phyloP scores from a whole-genome alignment of 2,113 vertebrate genomes.

The Nothobranchius furzeri region DNA sequence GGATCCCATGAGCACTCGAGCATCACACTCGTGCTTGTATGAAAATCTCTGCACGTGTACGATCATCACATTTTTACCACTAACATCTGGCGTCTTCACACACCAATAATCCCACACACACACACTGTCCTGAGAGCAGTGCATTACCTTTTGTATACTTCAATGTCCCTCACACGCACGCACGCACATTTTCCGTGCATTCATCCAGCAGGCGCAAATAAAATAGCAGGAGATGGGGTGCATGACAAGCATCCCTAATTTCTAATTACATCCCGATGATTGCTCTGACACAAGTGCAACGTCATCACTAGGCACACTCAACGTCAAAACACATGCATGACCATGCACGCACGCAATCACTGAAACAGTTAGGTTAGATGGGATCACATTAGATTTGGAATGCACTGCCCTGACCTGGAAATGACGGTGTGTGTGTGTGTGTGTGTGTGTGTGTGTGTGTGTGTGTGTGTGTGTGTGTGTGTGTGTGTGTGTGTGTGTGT shows the following conservation, averaged over 20 bases:
- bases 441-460: constrained; percentile 14
- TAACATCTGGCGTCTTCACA: constrained; percentile 76
- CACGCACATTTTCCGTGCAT: neutral
- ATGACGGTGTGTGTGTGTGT: constrained; percentile 32
- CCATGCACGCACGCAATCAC: constrained; percentile 10
- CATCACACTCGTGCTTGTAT: constrained; percentile 30
- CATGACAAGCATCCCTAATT: constrained; percentile 33
- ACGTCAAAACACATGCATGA: constrained; percentile 49
- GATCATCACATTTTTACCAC: constrained; percentile 61
- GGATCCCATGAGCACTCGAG: constrained; percentile 17
- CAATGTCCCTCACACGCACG: constrained; percentile 13
- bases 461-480: too few species aligned
- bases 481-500: too few species aligned
- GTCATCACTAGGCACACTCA: constrained; percentile 62
- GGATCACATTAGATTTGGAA: constrained; percentile 40
- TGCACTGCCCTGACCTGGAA: constrained; percentile 55
- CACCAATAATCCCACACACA: constrained; percentile 67
- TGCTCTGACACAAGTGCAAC: constrained; percentile 60
- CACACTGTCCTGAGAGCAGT: constrained; percentile 56
- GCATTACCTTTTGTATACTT: constrained; percentile 53
- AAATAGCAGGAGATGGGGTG: constrained; percentile 18
- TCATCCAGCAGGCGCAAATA: constrained; percentile 6
- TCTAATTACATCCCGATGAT: constrained; percentile 39
- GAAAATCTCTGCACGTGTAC: constrained; percentile 49
- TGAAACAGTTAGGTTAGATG: constrained; percentile 45